phyloP scores from a whole-genome alignment of 2,797 vertebrate species.

The Melopsittacus undulatus region DNA sequence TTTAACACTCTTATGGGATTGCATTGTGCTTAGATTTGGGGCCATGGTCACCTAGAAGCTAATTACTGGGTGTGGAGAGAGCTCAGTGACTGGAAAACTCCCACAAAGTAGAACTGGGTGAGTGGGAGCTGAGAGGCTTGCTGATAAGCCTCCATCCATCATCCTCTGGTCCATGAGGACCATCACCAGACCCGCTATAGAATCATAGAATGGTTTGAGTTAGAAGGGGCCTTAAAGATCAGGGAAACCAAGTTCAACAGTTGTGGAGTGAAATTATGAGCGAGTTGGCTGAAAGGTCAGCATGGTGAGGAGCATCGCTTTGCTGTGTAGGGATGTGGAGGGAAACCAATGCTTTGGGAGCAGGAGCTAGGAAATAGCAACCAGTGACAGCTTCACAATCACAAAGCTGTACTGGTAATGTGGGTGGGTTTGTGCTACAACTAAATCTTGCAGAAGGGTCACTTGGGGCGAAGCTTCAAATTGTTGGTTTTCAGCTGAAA shows the following conservation, averaged over 20 bases:
- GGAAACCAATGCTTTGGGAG: rapidly evolving
- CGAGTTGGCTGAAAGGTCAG: background rate
- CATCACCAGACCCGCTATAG: background rate
- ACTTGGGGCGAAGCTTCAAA: background rate
- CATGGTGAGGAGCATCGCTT: rapidly evolving
- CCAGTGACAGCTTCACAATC: background rate
- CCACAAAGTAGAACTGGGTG: background rate
- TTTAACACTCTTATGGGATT: background rate
- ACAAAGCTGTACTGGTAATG: rapidly evolving
- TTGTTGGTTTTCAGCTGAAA: background rate
- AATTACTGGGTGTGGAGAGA: background rate
- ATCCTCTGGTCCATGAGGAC: background rate
- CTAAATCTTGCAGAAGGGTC: background rate
- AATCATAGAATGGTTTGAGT: background rate
- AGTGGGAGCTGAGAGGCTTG: background rate
- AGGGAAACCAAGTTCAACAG: background rate
- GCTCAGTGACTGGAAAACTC: background rate
- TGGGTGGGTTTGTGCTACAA: background rate
- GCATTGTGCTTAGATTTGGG: background rate
- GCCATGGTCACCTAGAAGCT: background rate
- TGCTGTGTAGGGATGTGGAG: background rate
- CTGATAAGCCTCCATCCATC: background rate
- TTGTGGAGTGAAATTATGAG: background rate
- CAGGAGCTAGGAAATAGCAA: background rate
- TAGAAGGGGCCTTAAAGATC: background rate